A percentile compares a stretch with the other conserved stretches of the same genome.
Evolutionary conservation across 1,140 invertebrate species (phyloP).

Genomic region (Drosophila repleta): DNA sequence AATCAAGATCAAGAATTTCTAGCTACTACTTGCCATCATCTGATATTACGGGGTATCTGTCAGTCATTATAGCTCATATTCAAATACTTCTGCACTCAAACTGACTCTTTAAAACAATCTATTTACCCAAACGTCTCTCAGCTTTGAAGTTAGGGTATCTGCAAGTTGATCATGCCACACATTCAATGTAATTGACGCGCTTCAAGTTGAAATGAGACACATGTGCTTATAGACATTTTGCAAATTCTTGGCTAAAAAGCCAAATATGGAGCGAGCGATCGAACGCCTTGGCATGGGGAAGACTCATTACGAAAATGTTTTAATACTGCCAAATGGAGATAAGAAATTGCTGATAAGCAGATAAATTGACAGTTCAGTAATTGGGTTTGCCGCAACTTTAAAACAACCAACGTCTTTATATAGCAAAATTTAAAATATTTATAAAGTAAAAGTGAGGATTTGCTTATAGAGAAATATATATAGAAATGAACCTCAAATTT

Average conservation of each 20-base stretch:
- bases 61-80: background rate
- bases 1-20: too few relatives aligned
- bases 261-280: background rate
- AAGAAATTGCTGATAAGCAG: slow-evolving; percentile 23
- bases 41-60: background rate
- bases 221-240: slow-evolving; percentile 18
- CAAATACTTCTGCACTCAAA: background rate
- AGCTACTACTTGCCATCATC: too few relatives aligned
- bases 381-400: background rate
- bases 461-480: too few relatives aligned
- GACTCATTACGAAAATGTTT: slow-evolving; percentile 32
- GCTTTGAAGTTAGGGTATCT: background rate
- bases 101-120: background rate
- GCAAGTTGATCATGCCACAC: background rate
- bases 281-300: slow-evolving; percentile 2
- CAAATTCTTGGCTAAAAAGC: slow-evolving; percentile 6
- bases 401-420: background rate
- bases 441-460: too few relatives aligned
- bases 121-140: too few relatives aligned
- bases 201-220: background rate
- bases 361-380: background rate
- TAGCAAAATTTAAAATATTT: too few relatives aligned
- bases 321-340: slow-evolving; percentile 17
- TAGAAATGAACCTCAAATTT: too few relatives aligned
- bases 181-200: background rate